Evolutionary conservation across 2,113 vertebrate genomes (phyloP).

Genomic region (Ancistrus triradiatus): DNA sequence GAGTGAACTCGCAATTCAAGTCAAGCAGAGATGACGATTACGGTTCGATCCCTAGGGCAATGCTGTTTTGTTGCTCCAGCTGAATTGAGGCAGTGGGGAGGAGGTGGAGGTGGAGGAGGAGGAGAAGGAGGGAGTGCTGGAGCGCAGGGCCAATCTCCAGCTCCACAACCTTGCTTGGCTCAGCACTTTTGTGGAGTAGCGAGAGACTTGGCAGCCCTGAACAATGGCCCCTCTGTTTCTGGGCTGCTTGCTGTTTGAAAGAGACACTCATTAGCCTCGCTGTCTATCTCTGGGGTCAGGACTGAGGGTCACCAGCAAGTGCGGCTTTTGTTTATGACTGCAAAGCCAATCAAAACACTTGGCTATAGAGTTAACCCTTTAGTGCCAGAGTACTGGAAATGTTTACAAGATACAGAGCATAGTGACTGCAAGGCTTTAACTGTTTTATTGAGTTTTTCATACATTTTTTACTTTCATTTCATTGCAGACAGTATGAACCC

Average conservation of each 20-base stretch:
- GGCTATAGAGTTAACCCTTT: constrained; percentile 60
- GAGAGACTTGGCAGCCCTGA: constrained; percentile 61
- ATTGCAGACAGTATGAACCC: no score
- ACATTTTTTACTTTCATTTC: no score
- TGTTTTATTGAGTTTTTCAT: no score
- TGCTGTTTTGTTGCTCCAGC: constrained; percentile 22
- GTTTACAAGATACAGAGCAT: no score
- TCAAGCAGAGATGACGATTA: constrained; percentile 29
- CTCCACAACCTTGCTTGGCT: constrained; percentile 45
- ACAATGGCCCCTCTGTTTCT: constrained; percentile 73
- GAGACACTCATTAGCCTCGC: constrained; percentile 74
- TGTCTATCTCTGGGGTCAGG: constrained; percentile 73
- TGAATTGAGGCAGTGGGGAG: not conserved
- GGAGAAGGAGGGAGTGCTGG: not conserved
- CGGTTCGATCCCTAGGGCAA: constrained; percentile 21
- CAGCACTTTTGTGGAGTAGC: constrained; percentile 57
- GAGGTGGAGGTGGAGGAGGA: no score
- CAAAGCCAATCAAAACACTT: constrained; percentile 69
- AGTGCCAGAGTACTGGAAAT: no score
- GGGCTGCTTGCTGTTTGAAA: constrained; percentile 62
- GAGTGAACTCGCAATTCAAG: constrained; percentile 3
- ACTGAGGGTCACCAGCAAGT: constrained; percentile 66
- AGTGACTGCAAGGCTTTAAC: no score
- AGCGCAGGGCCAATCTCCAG: constrained; percentile 28
- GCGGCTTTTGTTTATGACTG: constrained; percentile 74